Evolutionary conservation across 2,113 vertebrate genomes (phyloP).

Genomic region (Panthera leo): DNA sequence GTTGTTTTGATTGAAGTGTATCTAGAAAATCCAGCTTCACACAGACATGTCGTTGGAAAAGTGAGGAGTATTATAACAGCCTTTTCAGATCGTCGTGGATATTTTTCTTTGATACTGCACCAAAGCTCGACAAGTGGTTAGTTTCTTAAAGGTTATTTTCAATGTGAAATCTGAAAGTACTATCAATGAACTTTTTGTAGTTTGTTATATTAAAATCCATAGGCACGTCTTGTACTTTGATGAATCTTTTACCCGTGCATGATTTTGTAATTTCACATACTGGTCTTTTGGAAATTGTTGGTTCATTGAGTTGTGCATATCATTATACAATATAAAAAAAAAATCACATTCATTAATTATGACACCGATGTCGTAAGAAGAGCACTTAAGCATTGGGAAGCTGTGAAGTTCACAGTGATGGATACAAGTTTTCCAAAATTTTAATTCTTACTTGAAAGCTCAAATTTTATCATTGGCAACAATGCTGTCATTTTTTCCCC

Average conservation of each 20-base stretch:
- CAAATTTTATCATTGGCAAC: neutral
- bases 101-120: slow-evolving; percentile 60
- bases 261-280: slow-evolving; percentile 34
- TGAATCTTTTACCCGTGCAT: neutral
- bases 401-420: neutral
- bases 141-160: slow-evolving; percentile 44
- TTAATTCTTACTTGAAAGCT: slow-evolving; percentile 8
- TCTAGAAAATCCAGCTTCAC: slow-evolving; percentile 47
- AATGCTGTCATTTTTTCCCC: neutral
- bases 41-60: slow-evolving; percentile 26
- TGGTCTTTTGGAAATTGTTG: slow-evolving; percentile 15
- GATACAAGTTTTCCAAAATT: slow-evolving; percentile 12
- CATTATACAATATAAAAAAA: neutral
- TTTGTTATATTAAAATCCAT: slow-evolving; percentile 6
- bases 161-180: neutral
- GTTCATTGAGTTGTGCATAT: neutral
- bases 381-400: neutral
- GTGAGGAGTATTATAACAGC: slow-evolving; percentile 32
- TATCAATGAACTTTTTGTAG: neutral
- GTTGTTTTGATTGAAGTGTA: slow-evolving; percentile 50
- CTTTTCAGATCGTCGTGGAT: slow-evolving; percentile 36
- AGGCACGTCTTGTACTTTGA: neutral
- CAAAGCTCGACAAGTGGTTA: slow-evolving; percentile 16
- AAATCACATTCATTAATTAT: slow-evolving; percentile 10
- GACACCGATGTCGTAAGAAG: neutral